These are phyloP conservation scores for Drosophila virilis DNA, from an alignment of 1,140 invertebrate species.

Conservation along the genomic window DNA sequence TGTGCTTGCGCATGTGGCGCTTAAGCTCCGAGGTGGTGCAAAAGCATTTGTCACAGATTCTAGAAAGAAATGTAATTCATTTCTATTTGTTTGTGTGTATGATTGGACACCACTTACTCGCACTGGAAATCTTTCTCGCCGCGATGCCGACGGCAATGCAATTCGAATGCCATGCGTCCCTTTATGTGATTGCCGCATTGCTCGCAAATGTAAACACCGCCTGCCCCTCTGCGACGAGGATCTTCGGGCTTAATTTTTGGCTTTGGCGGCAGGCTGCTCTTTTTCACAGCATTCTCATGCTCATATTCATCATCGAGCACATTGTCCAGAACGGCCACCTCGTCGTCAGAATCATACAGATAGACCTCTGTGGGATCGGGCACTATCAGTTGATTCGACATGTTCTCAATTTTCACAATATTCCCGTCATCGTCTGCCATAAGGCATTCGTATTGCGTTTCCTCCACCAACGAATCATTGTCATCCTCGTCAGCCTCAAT, in stretches of 20 bases:
- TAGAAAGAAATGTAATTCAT: slow-evolving; percentile 7
- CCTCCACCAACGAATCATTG: slow-evolving; percentile 50
- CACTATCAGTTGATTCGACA: slow-evolving; percentile 49
- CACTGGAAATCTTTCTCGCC: slow-evolving; percentile 71
- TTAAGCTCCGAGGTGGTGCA: slow-evolving; percentile 78
- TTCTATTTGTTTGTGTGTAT: neutral
- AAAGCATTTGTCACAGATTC: slow-evolving; percentile 74
- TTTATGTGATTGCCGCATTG: slow-evolving; percentile 73
- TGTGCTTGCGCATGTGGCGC: slow-evolving; percentile 74
- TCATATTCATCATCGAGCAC: slow-evolving; percentile 71
- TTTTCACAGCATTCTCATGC: slow-evolving; percentile 66
- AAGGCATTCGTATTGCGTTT: slow-evolving; percentile 64
- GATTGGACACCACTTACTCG: slow-evolving; percentile 59
- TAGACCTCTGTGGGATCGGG: slow-evolving; percentile 59
- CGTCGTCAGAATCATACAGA: slow-evolving; percentile 68
- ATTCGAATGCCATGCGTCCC: slow-evolving; percentile 70
- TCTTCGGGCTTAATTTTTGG: slow-evolving; percentile 59
- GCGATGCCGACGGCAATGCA: slow-evolving; percentile 72
- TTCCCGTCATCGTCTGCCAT: slow-evolving; percentile 57
- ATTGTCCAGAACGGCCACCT: slow-evolving; percentile 68
- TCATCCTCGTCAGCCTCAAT: slow-evolving; percentile 56
- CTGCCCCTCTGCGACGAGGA: slow-evolving; percentile 59
- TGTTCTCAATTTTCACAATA: slow-evolving; percentile 51
- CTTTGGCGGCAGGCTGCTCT: slow-evolving; percentile 63
- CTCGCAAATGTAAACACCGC: slow-evolving; percentile 70